These are phyloP conservation scores for Meiosimyza platycephala DNA, from an alignment of 2,888 invertebrate genomes.

Conservation along the genomic window DNA sequence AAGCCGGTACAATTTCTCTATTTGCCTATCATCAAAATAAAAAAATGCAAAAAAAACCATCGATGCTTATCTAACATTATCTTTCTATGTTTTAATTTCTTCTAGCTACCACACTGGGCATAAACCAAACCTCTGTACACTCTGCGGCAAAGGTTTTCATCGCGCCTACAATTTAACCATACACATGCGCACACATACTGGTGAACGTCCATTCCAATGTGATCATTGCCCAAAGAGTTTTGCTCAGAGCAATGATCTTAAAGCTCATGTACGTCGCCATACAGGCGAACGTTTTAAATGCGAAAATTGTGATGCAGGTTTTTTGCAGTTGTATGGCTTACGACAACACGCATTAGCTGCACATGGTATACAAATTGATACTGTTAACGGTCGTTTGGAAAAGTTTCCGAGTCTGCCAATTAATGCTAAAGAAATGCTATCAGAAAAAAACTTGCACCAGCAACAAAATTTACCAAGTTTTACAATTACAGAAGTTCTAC, in stretches of 20 bases:
- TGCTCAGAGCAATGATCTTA: conserved; percentile 72
- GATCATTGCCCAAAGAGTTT: conserved; percentile 72
- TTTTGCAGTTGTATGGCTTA: conserved; percentile 68
- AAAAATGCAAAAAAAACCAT: no score
- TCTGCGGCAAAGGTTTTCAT: conserved; percentile 67
- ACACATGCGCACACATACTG: conserved; percentile 72
- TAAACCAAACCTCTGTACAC: conserved; percentile 71
- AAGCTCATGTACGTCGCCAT: conserved; percentile 71
- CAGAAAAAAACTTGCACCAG: neutral
- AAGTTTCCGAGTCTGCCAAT: conserved; percentile 33
- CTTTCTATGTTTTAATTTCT: conserved; percentile 20
- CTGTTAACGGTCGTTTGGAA: conserved; percentile 67
- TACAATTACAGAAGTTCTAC: neutral
- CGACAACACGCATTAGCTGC: conserved; percentile 71
- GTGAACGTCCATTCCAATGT: conserved; percentile 70
- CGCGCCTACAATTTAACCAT: conserved; percentile 72
- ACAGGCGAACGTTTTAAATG: conserved; percentile 73
- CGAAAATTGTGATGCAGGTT: conserved; percentile 68
- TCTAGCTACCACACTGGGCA: conserved; percentile 68
- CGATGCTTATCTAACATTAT: no score
- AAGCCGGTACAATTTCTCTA: no score
- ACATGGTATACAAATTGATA: conserved; percentile 65
- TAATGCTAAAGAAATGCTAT: neutral
- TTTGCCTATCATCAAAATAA: no score
- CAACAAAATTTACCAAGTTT: neutral